A percentile compares a stretch with the other conserved stretches of the same genome.
These are phyloP conservation scores for Girardinus metallicus DNA, from an alignment of 2,797 vertebrate species.

Conservation along the genomic window DNA sequence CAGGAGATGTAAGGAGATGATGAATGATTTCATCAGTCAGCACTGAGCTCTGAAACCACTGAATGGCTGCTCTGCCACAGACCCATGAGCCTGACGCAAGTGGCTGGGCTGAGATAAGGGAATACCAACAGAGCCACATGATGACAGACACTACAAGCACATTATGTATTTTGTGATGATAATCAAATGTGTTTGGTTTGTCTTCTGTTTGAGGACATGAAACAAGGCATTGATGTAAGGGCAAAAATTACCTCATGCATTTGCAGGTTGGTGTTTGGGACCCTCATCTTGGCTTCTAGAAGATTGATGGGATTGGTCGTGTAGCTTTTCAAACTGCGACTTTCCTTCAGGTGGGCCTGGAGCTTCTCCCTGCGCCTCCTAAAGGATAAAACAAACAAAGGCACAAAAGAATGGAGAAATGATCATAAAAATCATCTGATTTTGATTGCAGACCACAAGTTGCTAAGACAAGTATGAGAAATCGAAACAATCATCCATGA, in stretches of 20 bases:
- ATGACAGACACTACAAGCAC: constrained; percentile 6
- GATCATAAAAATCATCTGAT: background rate
- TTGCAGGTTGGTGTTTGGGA: constrained; percentile 64
- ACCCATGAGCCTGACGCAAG: constrained; percentile 31
- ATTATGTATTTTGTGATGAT: constrained; percentile 7
- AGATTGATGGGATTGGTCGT: constrained; percentile 57
- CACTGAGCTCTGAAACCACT: constrained; percentile 38
- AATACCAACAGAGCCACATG: constrained; percentile 7
- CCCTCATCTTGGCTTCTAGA: constrained; percentile 62
- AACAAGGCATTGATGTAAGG: background rate
- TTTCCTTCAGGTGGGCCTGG: constrained; percentile 83
- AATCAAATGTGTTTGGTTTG: background rate
- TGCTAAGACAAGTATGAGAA: background rate
- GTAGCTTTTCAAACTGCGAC: constrained; percentile 79
- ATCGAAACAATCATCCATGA: background rate
- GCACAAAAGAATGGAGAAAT: background rate
- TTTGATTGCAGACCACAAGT: background rate
- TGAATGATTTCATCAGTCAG: constrained; percentile 39
- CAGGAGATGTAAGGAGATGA: constrained; percentile 30
- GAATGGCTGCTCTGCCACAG: constrained; percentile 12
- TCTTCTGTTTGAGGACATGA: background rate
- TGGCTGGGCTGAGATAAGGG: constrained; percentile 31
- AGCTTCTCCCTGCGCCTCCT: constrained; percentile 84
- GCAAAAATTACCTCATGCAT: constrained; percentile 75
- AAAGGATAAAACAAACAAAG: background rate